phyloP scores from a whole-genome alignment of 2,888 invertebrate species.

The Meteorus cinctellus region DNA sequence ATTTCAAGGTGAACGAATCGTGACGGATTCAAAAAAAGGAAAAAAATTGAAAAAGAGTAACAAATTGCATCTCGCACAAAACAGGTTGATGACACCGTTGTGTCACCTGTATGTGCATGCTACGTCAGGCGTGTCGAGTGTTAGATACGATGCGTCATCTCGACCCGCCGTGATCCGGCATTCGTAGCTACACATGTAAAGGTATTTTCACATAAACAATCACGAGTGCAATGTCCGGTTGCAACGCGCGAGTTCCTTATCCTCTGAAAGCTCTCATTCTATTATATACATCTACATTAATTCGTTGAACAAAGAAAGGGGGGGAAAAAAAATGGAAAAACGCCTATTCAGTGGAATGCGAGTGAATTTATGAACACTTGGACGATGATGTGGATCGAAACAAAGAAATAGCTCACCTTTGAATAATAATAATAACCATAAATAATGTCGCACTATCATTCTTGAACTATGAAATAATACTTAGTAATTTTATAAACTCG shows the following conservation, averaged over 20 bases:
- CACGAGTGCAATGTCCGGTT: constrained; percentile 46
- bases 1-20: constrained; percentile 37
- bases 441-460: constrained; percentile 10
- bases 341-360: constrained; percentile 18
- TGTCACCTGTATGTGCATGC: constrained; percentile 50
- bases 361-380: constrained; percentile 3
- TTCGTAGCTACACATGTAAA: constrained; percentile 44
- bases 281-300: constrained; percentile 15
- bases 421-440: neutral
- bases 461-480: neutral
- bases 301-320: constrained; percentile 26
- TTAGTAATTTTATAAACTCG: neutral
- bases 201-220: neutral
- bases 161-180: constrained; percentile 54
- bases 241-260: constrained; percentile 34
- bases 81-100: constrained; percentile 53
- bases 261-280: constrained; percentile 19
- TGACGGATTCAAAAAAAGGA: constrained; percentile 34
- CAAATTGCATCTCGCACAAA: constrained; percentile 41
- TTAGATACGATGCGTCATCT: constrained; percentile 54
- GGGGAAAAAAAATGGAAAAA: constrained; percentile 1
- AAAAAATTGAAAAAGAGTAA: constrained; percentile 28
- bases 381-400: constrained; percentile 14
- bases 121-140: constrained; percentile 50
- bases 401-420: neutral